Conservation (phyloP, 2,888 invertebrate genomes). For the Melinaea marsaeus region DNA sequence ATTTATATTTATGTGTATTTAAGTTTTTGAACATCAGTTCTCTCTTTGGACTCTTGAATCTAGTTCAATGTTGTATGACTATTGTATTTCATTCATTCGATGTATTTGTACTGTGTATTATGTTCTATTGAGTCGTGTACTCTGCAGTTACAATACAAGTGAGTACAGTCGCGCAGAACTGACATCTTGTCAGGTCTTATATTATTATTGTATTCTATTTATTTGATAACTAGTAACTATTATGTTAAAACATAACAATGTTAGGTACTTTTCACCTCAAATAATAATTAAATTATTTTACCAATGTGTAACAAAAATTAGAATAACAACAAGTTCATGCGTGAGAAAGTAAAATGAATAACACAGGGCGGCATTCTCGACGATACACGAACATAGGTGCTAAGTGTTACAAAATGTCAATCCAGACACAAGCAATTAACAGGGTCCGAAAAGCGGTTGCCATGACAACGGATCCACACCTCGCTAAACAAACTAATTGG, state of each 20-base stretch:
- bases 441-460: constrained; percentile 50
- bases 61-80: constrained; percentile 13
- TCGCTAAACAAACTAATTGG: constrained; percentile 70
- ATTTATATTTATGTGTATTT: not conserved
- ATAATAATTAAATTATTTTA: too few relatives aligned
- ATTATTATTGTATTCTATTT: too few relatives aligned
- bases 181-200: too few relatives aligned
- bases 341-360: not conserved
- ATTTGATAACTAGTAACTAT: too few relatives aligned
- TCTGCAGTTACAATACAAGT: constrained; percentile 33
- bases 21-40: not conserved
- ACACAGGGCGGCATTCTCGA: constrained; percentile 4
- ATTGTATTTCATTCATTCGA: constrained; percentile 31
- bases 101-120: constrained; percentile 37
- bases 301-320: too few relatives aligned
- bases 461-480: constrained; percentile 51
- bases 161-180: constrained; percentile 38
- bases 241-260: too few relatives aligned
- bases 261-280: too few relatives aligned
- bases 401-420: constrained; percentile 60
- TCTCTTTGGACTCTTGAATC: not conserved
- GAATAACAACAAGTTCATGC: too few relatives aligned
- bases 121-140: constrained; percentile 32
- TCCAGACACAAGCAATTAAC: constrained; percentile 59
- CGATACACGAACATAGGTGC: constrained; percentile 41